Percentiles rank a stretch among this genome's conserved stretches.
Conservation (phyloP, 2,888 invertebrate species). For the Eustalomyia histrio region DNA sequence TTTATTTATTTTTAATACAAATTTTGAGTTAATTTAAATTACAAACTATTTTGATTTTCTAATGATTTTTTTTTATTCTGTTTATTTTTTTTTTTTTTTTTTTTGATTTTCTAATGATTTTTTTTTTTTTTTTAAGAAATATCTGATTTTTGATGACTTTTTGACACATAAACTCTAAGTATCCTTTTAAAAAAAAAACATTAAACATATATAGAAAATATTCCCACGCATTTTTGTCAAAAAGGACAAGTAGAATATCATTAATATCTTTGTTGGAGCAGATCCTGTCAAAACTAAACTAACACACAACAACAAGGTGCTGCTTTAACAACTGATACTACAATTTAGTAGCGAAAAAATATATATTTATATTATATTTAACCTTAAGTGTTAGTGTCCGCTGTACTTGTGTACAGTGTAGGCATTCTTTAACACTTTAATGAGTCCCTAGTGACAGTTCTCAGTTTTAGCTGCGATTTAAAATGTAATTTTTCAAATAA, state of each 20-base stretch:
- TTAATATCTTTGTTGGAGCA: slow-evolving; percentile 48
- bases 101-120: too few relatives aligned
- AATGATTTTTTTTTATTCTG: too few relatives aligned
- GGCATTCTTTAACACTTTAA: slow-evolving; percentile 51
- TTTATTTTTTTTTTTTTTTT: too few relatives aligned
- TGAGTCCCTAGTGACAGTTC: slow-evolving; percentile 62
- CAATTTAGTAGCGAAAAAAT: background rate
- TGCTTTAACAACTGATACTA: background rate
- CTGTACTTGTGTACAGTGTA: background rate
- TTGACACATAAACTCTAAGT: slow-evolving; percentile 41
- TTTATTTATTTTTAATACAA: too few relatives aligned
- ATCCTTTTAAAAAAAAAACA: slow-evolving; percentile 20
- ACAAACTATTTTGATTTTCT: too few relatives aligned
- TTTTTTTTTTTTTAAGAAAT: too few relatives aligned
- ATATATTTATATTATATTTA: background rate
- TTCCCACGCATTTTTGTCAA: slow-evolving; percentile 37
- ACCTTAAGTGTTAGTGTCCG: slow-evolving; percentile 11
- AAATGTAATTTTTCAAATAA: slow-evolving; percentile 24
- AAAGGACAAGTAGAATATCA: slow-evolving; percentile 33
- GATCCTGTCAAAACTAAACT: slow-evolving; percentile 46
- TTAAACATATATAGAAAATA: background rate
- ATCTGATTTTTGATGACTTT: slow-evolving; percentile 43
- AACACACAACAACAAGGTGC: slow-evolving; percentile 1
- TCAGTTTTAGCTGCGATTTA: background rate
- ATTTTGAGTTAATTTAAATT: too few relatives aligned